These are phyloP conservation scores for Perca flavescens DNA, from an alignment of 2,113 vertebrate species.

Conservation along the genomic window DNA sequence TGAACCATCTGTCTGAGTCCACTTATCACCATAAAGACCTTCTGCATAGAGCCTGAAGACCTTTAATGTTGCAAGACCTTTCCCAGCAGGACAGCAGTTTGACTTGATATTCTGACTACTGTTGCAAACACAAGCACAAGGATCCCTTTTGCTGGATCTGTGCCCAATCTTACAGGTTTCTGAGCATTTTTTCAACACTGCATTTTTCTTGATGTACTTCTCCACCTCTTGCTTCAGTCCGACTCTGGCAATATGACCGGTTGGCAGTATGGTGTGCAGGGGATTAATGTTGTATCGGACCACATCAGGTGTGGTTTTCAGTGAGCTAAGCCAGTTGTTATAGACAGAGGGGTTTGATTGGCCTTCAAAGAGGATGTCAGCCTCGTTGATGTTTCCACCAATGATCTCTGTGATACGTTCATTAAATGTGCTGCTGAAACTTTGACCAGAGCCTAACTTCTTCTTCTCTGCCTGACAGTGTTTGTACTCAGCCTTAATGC, in stretches of 20 bases:
- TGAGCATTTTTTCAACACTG: conserved; percentile 77
- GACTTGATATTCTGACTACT: conserved; percentile 28
- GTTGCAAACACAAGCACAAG: conserved; percentile 82
- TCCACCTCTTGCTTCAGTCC: conserved; percentile 79
- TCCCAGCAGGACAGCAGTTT: conserved; percentile 82
- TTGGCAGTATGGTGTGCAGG: conserved; percentile 74
- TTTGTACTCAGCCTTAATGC: background rate
- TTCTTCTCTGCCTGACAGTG: conserved; percentile 34
- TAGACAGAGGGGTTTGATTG: conserved; percentile 15
- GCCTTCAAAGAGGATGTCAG: conserved; percentile 39
- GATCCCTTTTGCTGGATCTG: conserved; percentile 46
- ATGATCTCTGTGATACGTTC: conserved; percentile 55
- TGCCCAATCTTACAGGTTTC: conserved; percentile 65
- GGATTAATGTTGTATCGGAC: conserved; percentile 79
- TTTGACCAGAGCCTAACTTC: background rate
- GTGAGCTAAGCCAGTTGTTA: conserved; percentile 40
- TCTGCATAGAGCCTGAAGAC: conserved; percentile 65
- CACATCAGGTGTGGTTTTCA: conserved; percentile 68
- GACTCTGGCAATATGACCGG: background rate
- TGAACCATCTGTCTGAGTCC: conserved; percentile 64
- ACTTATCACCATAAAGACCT: conserved; percentile 69
- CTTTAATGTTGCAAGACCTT: conserved; percentile 77
- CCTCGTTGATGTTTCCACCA: conserved; percentile 43
- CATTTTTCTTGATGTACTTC: conserved; percentile 77
- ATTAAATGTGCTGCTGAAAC: conserved; percentile 61